Conservation (phyloP, 2,113 vertebrate genomes). For the Odobenus rosmarus region DNA sequence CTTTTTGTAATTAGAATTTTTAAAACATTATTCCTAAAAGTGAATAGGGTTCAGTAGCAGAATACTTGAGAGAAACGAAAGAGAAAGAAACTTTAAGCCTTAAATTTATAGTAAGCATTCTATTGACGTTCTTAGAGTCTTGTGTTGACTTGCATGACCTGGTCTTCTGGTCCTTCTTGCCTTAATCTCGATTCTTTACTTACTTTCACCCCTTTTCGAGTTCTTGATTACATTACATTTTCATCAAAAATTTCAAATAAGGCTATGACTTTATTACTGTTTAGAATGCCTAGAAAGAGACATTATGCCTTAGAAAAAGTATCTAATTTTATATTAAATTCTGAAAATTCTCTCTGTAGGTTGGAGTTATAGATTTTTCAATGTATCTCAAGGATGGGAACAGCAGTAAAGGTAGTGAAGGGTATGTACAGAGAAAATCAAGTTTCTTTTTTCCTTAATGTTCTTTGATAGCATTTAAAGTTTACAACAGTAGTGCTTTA, state of each 20-base stretch:
- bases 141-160: not conserved
- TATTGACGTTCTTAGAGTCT: not conserved
- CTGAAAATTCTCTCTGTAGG: slow-evolving; percentile 85
- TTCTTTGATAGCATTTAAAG: not conserved
- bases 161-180: not conserved
- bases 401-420: slow-evolving; percentile 96
- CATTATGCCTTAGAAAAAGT: not conserved
- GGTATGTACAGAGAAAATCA: slow-evolving; percentile 86
- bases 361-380: slow-evolving; percentile 99
- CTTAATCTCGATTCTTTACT: not conserved
- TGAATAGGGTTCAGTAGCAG: not conserved
- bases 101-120: not conserved
- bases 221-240: not conserved
- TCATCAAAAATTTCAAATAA: not conserved
- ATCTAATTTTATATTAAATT: slow-evolving; percentile 44
- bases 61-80: slow-evolving; percentile 32
- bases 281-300: not conserved
- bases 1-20: slow-evolving; percentile 27
- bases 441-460: not conserved
- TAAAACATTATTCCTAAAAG: not conserved
- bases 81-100: slow-evolving; percentile 38
- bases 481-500: not conserved
- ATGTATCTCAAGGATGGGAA: slow-evolving; percentile 99
- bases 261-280: not conserved
- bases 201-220: not conserved